Evolutionary conservation across 2,797 vertebrate species (phyloP), one percentile per base, ranked within the genome.

Genomic region (Rhinella marina): DNA sequence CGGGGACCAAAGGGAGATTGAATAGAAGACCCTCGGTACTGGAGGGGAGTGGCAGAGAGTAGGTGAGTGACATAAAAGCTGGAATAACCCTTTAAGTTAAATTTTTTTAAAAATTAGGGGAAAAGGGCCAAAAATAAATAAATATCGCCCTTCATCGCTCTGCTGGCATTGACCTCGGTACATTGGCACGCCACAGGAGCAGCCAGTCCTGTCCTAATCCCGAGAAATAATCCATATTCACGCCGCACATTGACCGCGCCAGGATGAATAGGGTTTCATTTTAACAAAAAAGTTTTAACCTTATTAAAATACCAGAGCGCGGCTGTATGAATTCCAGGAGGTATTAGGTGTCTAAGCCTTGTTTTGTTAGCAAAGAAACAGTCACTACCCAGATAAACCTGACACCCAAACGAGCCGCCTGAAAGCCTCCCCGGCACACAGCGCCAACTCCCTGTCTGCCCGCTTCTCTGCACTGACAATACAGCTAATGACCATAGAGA

Each of bases 291-390:
- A 79, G 84, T 85, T 86, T 86, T 89, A 89, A 82, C 79, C 88
- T 86, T 83, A 82, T 89, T 89, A 86, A 89, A 86, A 86, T 89
- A 82, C 84, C 88, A 79, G 80, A 68, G 88, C 84, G 6, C 79
- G 1, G 83, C 77, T 61, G 72, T 25, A n/a, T 81, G 32, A 81
- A 89, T 89, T 89, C 88, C 88, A 78, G 61, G 25, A n/a, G 84
- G 88, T 89, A 86, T 89, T 89, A 89, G 57, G 72, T 52, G 88
- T 72, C 70, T 86, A 86, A 89, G 80, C 70, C 79, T 3, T 82
- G 88, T 77, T 89, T 86, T 77, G 81, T 88, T 84, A 77, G 81
- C 70, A 88, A 72, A 84, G 73, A 79, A 78, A 78, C 81, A 83
- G 72, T 83, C 72, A 57, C 72, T 48, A 72, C 62, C 75, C 50